A percentile compares a stretch with the other conserved stretches of the same genome.
Evolutionary conservation across 2,888 invertebrate genomes (phyloP).

Genomic region (Catocala nupta): DNA sequence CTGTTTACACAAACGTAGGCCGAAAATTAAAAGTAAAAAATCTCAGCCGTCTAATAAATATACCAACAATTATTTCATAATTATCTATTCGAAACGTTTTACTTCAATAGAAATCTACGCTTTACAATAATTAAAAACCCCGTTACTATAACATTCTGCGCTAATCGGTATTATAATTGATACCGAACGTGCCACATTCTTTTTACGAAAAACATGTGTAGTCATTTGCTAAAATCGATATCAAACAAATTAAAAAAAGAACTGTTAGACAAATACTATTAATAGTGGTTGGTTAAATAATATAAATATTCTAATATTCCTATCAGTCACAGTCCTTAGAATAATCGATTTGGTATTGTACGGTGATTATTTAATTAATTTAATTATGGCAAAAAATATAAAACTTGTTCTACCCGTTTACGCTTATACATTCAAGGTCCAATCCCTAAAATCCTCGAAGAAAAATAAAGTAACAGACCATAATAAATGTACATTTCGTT

Average conservation of each 20-base stretch:
- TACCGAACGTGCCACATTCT: conserved; percentile 3
- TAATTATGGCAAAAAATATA: conserved; percentile 40
- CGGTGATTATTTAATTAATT: conserved; percentile 36
- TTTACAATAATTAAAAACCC: conserved; percentile 1
- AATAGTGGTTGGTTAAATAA: conserved; percentile 20
- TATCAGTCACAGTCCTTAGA: conserved; percentile 45
- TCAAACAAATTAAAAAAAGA: conserved; percentile 15
- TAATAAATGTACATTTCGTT: background rate
- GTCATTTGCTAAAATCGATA: conserved; percentile 9
- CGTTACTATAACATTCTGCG: conserved; percentile 17
- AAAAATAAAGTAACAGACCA: background rate
- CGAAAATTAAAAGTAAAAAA: too few species aligned
- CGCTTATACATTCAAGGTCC: conserved; percentile 43
- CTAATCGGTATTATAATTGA: conserved; percentile 29
- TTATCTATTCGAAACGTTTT: background rate
- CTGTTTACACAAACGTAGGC: too few species aligned
- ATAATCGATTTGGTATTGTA: conserved; percentile 51
- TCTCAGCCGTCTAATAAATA: background rate
- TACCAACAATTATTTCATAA: background rate
- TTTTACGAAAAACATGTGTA: conserved; percentile 3
- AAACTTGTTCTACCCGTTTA: conserved; percentile 41
- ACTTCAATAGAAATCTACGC: background rate
- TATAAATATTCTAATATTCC: conserved; percentile 40
- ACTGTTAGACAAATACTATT: conserved; percentile 21
- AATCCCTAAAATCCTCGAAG: conserved; percentile 26